Base-by-base conservation (phyloP, 2,113 vertebrate species). In the Lophura nycthemera region DNA sequence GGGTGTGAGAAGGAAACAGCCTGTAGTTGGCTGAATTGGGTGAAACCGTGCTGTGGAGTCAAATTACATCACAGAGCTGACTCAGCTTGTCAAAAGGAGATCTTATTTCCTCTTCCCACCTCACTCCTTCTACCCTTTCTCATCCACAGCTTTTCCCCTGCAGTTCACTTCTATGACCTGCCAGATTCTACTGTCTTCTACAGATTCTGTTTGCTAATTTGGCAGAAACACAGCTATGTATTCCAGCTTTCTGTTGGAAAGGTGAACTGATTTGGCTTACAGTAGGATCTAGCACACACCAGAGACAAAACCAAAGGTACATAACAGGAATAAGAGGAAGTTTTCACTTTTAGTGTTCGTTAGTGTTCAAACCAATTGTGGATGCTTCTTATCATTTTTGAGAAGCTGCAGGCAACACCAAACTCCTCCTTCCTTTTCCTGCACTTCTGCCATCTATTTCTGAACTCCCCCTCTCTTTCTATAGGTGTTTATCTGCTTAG, bases 121-220 rank as follows among this genome's bases (percentile, higher is more conserved):
- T 91, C 32, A n/a, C 22, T 67, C 73, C 40, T 86, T 29, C 19
- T 76, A 59, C 38, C 1, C 50, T 52, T 81, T 29, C 65, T 88
- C 76, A 7, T 0, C 0, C 50, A 40, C 8, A 11, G 21, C 2
- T 0, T 74, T 69, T 64, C 15, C 45, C 13, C 50, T 2, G 2
- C n/a, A 2, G 0, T 47, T 90, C 27, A 20, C 57, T 38, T 19
- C 43, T 36, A 21, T 30, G 15, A 7, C 56, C 54, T n/a, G n/a
- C 25, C 64, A 61, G 63, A n/a, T 65, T 72, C 57, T 60, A 29
- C 47, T 48, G 36, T 54, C 27, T 54, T 54, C 27, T 54, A 54
- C 36, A 74, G 70, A 75, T 47, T 36, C 57, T 74, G 3, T 59
- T 73, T 24, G 34, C 45, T 50, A 25, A 84, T 10, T 60, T 52